These are phyloP conservation scores for Spodoptera exigua DNA, from an alignment of 2,888 invertebrate genomes.

Conservation along the genomic window DNA sequence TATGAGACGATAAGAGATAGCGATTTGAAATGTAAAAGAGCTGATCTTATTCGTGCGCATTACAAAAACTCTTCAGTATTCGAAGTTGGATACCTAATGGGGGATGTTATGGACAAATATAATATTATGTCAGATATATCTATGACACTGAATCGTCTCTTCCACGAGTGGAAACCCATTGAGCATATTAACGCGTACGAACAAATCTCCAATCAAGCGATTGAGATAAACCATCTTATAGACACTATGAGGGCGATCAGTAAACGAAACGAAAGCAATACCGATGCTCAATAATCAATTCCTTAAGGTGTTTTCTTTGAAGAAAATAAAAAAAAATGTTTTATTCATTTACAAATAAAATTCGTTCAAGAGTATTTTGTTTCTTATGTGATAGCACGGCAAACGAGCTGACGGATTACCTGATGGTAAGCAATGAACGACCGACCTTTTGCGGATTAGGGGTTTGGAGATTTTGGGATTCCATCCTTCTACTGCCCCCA, in stretches of 20 bases:
- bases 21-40: constrained; percentile 73
- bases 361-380: too few species aligned
- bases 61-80: constrained; percentile 72
- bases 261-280: constrained; percentile 22
- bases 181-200: constrained; percentile 83
- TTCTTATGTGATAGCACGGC: too few species aligned
- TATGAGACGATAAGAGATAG: constrained; percentile 78
- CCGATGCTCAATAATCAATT: too few species aligned
- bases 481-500: too few species aligned
- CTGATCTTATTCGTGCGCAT: constrained; percentile 69
- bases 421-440: too few species aligned
- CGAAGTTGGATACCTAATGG: constrained; percentile 74
- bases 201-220: constrained; percentile 77
- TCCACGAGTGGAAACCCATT: constrained; percentile 74
- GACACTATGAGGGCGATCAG: constrained; percentile 65
- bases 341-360: too few species aligned
- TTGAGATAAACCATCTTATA: constrained; percentile 73
- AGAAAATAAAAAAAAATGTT: too few species aligned
- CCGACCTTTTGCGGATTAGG: too few species aligned
- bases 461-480: too few species aligned
- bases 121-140: constrained; percentile 72
- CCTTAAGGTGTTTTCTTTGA: too few species aligned
- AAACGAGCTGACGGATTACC: too few species aligned
- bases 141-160: constrained; percentile 65
- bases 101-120: constrained; percentile 73